A percentile compares a stretch with the other conserved stretches of the same genome.
Conservation (phyloP, 2,888 invertebrate species). For the Phyllotreta striolata region DNA sequence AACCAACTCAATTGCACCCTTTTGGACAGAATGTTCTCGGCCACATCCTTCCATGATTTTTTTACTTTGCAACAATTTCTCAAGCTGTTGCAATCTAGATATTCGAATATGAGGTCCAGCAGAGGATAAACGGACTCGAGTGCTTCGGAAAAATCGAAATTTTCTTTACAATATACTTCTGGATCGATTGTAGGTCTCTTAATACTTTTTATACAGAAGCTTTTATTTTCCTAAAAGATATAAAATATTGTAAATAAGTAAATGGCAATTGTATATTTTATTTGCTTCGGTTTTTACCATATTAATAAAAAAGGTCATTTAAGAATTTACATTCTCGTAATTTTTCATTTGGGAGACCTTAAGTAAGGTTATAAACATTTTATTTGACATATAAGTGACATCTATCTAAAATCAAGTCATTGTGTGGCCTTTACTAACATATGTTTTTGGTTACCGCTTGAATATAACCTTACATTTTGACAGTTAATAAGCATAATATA, state of each 20-base stretch:
- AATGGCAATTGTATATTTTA: background rate
- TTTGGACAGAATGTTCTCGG: slow-evolving; percentile 44
- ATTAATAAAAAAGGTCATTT: too few relatives aligned
- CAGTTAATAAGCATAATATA: too few relatives aligned
- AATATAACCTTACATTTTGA: too few relatives aligned
- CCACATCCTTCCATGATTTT: slow-evolving; percentile 50
- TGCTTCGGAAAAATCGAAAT: slow-evolving; percentile 51
- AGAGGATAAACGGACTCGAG: slow-evolving; percentile 52
- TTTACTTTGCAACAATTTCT: slow-evolving; percentile 48
- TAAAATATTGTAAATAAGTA: slow-evolving; percentile 2
- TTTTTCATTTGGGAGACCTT: too few relatives aligned
- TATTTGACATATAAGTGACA: too few relatives aligned
- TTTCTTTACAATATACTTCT: slow-evolving; percentile 38
- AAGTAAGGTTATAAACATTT: too few relatives aligned
- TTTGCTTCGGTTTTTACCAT: too few relatives aligned
- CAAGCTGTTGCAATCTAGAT: slow-evolving; percentile 49
- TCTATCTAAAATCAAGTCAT: too few relatives aligned
- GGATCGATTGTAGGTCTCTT: slow-evolving; percentile 38
- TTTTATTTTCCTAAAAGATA: slow-evolving; percentile 28
- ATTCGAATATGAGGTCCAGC: slow-evolving; percentile 51
- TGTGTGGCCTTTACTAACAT: too few relatives aligned
- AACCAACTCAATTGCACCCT: slow-evolving; percentile 51
- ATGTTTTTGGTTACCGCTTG: too few relatives aligned
- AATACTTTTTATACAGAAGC: slow-evolving; percentile 43
- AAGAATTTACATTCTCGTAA: too few relatives aligned